These are phyloP conservation scores for Psammodynastes pulverulentus DNA, from an alignment of 2,113 vertebrate species.

Conservation along the genomic window DNA sequence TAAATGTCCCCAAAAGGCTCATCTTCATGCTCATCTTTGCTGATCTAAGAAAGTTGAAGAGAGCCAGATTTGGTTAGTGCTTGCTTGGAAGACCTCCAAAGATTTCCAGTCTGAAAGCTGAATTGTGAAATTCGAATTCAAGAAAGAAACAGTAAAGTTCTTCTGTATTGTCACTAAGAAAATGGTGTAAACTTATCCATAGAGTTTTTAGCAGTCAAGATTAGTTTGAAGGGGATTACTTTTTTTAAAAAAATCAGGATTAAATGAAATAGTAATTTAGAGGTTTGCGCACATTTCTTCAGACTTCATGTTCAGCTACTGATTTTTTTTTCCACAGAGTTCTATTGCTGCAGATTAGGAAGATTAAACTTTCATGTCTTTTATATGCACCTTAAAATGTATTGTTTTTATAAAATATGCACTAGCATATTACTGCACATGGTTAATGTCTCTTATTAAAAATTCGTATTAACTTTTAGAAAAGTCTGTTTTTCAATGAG, in stretches of 20 bases:
- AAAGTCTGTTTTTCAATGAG: background rate
- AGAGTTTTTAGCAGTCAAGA: background rate
- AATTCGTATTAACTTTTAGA: conserved; percentile 5
- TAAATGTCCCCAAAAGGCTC: background rate
- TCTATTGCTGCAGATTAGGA: background rate
- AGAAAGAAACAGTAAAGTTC: background rate
- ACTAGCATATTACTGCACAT: background rate
- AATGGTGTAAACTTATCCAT: background rate
- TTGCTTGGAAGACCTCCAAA: background rate
- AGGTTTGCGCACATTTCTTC: background rate
- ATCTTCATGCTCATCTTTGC: background rate
- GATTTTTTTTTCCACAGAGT: background rate
- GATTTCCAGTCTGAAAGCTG: background rate
- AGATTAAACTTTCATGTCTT: background rate
- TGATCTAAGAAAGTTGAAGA: background rate
- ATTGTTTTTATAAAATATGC: background rate
- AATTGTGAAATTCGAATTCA: background rate
- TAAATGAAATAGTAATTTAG: background rate
- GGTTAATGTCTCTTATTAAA: conserved; percentile 14
- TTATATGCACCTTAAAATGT: background rate
- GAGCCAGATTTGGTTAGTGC: background rate
- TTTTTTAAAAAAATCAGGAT: background rate
- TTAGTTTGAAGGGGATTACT: background rate
- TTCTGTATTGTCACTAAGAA: background rate
- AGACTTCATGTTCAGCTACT: background rate